A percentile compares a stretch with the other conserved stretches of the same genome.
phyloP scores from a whole-genome alignment of 1,140 invertebrate genomes.

The Drosophila leontia region DNA sequence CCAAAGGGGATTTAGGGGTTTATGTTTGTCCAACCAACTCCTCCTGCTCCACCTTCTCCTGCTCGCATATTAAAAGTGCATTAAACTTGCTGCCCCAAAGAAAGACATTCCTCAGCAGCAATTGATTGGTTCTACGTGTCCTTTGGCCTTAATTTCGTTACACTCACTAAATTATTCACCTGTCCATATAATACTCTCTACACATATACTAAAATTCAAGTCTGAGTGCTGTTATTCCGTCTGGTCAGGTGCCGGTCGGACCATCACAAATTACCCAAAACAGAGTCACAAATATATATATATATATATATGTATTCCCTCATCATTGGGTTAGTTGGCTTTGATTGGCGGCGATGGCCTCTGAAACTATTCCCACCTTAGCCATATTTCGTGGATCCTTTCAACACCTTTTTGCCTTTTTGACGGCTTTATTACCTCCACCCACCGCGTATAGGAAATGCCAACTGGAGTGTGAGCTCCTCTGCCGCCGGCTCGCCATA shows the following conservation, averaged over 20 bases:
- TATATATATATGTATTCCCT: conserved; percentile 15
- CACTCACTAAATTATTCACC: conserved; percentile 72
- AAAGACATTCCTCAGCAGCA: conserved; percentile 52
- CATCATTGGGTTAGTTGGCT: conserved; percentile 61
- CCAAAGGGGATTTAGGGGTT: conserved; percentile 20
- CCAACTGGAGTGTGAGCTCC: conserved; percentile 15
- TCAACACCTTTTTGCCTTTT: conserved; percentile 73
- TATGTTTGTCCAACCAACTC: background rate
- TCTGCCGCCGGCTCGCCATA: conserved; percentile 75
- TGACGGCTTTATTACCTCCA: conserved; percentile 73
- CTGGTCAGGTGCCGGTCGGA: conserved; percentile 45
- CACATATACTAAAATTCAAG: background rate
- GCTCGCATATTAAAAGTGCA: conserved; percentile 76
- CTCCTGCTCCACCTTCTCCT: background rate
- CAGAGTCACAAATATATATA: conserved; percentile 41
- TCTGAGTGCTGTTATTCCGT: conserved; percentile 46
- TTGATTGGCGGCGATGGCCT: conserved; percentile 58
- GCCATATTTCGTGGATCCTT: conserved; percentile 70
- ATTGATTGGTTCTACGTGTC: conserved; percentile 78
- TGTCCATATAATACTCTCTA: conserved; percentile 20
- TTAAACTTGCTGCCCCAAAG: conserved; percentile 59
- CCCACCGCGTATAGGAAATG: background rate
- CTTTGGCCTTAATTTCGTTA: conserved; percentile 34
- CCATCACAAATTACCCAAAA: conserved; percentile 42
- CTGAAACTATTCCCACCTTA: conserved; percentile 27